These are phyloP conservation scores for Anarsia innoxiella DNA, from an alignment of 2,888 invertebrate species.

Conservation along the genomic window DNA sequence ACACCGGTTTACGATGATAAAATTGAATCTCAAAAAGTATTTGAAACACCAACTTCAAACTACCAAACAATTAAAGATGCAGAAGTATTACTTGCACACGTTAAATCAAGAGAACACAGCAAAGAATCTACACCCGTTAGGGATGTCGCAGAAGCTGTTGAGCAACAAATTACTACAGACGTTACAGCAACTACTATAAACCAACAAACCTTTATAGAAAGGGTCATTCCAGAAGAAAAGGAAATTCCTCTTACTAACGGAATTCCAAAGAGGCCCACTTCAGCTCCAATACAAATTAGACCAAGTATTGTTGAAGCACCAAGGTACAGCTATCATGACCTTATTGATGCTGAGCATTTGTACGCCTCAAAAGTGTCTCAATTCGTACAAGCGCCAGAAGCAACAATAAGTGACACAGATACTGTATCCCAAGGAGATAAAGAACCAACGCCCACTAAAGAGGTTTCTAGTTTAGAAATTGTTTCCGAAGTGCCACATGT, in stretches of 20 bases:
- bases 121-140: constrained; percentile 17
- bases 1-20: constrained; percentile 14
- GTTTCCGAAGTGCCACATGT: constrained; percentile 18
- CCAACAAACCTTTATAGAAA: too few relatives aligned
- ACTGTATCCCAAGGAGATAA: background rate
- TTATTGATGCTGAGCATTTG: constrained; percentile 40
- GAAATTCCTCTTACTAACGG: background rate
- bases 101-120: constrained; percentile 23
- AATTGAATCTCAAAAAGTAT: constrained; percentile 16
- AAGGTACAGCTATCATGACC: constrained; percentile 36
- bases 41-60: constrained; percentile 19
- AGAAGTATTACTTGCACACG: constrained; percentile 29
- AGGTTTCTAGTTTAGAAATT: background rate
- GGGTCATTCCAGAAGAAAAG: background rate
- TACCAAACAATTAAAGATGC: constrained; percentile 35
- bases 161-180: background rate
- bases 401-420: background rate
- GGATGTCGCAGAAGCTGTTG: constrained; percentile 9
- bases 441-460: background rate
- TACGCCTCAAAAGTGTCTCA: constrained; percentile 20
- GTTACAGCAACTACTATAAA: too few relatives aligned
- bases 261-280: too few relatives aligned
- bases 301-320: constrained; percentile 30
- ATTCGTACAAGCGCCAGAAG: constrained; percentile 4
- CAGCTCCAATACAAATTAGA: too few relatives aligned